These are phyloP conservation scores for Nansenia antarctica DNA, from an alignment of 2,113 vertebrate species.

Conservation along the genomic window DNA sequence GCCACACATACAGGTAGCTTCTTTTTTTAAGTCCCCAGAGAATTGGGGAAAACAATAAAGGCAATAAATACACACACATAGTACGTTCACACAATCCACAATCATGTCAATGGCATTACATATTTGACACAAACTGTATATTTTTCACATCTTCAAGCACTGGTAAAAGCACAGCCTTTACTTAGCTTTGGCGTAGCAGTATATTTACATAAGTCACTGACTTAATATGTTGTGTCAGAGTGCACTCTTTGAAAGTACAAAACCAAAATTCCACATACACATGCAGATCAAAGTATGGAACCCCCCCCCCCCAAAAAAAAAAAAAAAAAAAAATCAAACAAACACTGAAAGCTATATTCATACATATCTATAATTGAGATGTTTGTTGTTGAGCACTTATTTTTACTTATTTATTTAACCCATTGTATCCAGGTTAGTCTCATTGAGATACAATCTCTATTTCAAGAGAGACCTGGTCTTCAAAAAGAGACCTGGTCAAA, in stretches of 20 bases:
- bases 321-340: neutral
- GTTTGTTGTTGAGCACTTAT: neutral
- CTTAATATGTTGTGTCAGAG: slow-evolving; percentile 23
- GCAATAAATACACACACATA: slow-evolving; percentile 52
- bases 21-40: slow-evolving; percentile 48
- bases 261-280: neutral
- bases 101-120: slow-evolving; percentile 35
- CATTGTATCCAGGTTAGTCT: no score
- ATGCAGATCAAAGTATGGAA: neutral
- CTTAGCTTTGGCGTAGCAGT: slow-evolving; percentile 24
- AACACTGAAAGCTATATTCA: neutral
- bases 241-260: neutral
- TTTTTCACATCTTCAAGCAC: slow-evolving; percentile 64
- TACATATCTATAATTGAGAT: neutral
- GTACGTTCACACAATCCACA: slow-evolving; percentile 22
- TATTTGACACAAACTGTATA: slow-evolving; percentile 13
- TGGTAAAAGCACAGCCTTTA: slow-evolving; percentile 56
- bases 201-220: slow-evolving; percentile 47
- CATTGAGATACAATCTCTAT: no score
- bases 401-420: neutral
- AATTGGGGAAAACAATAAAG: slow-evolving; percentile 31
- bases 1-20: slow-evolving; percentile 52
- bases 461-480: no score
- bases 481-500: no score
- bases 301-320: no score